A percentile compares a stretch with the other conserved stretches of the same genome.
Conservation (phyloP, 1,140 invertebrate genomes). For the Pararge aegeria region DNA sequence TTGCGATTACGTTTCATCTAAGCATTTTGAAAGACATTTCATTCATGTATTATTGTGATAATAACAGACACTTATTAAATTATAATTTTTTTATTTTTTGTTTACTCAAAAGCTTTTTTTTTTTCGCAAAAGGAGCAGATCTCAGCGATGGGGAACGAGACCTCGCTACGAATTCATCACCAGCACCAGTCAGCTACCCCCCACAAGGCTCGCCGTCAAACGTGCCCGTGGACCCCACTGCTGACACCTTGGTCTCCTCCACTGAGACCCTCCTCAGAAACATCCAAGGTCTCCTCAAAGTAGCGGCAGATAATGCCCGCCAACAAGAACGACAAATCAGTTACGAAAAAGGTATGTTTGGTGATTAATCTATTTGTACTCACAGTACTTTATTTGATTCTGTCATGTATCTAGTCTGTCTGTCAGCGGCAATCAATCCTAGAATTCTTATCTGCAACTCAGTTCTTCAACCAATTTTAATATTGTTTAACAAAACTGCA, state of each 20-base stretch:
- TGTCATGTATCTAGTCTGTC: too few relatives aligned
- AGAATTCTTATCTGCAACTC: too few relatives aligned
- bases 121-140: slow-evolving; percentile 70
- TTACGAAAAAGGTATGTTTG: slow-evolving; percentile 95
- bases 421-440: too few relatives aligned
- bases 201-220: slow-evolving; percentile 63
- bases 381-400: too few relatives aligned
- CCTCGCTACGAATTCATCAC: slow-evolving; percentile 56
- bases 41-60: too few relatives aligned
- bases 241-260: slow-evolving; percentile 83
- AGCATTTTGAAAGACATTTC: too few relatives aligned
- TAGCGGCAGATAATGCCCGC: slow-evolving; percentile 96
- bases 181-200: slow-evolving; percentile 70
- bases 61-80: too few relatives aligned
- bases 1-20: too few relatives aligned
- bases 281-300: slow-evolving; percentile 96
- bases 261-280: slow-evolving; percentile 96
- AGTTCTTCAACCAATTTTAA: too few relatives aligned
- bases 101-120: background rate
- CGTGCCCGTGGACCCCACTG: slow-evolving; percentile 79
- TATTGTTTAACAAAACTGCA: too few relatives aligned
- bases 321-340: slow-evolving; percentile 97
- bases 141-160: slow-evolving; percentile 82
- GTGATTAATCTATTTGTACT: background rate
- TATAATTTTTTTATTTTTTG: background rate